These are phyloP conservation scores for Helicoverpa assulta DNA, from an alignment of 2,888 invertebrate genomes.

Conservation along the genomic window DNA sequence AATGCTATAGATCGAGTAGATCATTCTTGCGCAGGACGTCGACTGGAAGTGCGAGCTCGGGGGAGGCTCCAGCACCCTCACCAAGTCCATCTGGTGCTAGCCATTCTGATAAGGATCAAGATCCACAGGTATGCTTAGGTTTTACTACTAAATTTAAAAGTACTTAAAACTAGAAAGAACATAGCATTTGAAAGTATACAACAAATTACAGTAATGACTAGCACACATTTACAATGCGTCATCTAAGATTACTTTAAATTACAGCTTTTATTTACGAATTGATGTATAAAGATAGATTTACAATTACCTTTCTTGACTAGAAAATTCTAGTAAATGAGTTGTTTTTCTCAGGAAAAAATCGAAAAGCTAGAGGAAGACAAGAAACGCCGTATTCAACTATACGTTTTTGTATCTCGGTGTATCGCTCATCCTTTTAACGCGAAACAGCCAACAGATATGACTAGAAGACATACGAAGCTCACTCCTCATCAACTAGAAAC, in stretches of 20 bases:
- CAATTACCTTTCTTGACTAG: neutral
- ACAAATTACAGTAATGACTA: too few relatives aligned
- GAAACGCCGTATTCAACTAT: constrained; percentile 97
- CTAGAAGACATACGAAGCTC: constrained; percentile 98
- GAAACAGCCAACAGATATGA: constrained; percentile 99
- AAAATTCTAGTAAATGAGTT: constrained; percentile 23
- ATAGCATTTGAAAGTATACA: too few relatives aligned
- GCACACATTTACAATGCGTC: too few relatives aligned
- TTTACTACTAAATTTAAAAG: neutral
- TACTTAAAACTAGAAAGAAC: too few relatives aligned
- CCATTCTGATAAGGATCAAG: constrained; percentile 97
- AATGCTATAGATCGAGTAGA: constrained; percentile 88
- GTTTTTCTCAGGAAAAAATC: constrained; percentile 93
- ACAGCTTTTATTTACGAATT: too few relatives aligned
- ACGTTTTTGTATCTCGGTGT: constrained; percentile 99
- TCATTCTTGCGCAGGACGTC: constrained; percentile 89
- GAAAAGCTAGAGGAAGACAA: constrained; percentile 99
- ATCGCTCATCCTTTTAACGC: constrained; percentile 99
- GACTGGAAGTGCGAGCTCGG: constrained; percentile 87
- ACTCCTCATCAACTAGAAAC: constrained; percentile 98
- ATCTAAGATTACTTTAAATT: too few relatives aligned
- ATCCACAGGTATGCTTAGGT: constrained; percentile 91
- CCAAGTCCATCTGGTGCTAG: constrained; percentile 97
- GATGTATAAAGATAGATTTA: neutral
- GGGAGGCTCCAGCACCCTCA: constrained; percentile 87